Conservation (phyloP, 2,888 invertebrate genomes). For the Leptothorax acervorum region DNA sequence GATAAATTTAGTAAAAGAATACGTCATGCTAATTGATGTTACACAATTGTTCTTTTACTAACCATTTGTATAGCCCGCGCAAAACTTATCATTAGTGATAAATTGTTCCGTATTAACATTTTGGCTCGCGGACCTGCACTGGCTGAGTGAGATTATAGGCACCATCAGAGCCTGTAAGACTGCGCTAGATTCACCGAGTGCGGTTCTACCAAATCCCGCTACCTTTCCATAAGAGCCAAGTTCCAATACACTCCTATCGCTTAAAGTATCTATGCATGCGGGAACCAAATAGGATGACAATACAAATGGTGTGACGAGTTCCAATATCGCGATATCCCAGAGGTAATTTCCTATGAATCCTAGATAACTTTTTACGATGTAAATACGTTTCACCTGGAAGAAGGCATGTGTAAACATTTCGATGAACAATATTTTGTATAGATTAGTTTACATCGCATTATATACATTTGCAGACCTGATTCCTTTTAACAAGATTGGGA, state of each 20-base stretch:
- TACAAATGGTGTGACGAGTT: conserved; percentile 73
- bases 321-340: conserved; percentile 81
- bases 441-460: background rate
- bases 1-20: background rate
- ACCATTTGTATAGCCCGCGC: conserved; percentile 85
- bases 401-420: background rate
- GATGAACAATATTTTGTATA: background rate
- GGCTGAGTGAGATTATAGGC: conserved; percentile 75
- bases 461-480: conserved; percentile 66
- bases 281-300: conserved; percentile 79
- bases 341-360: conserved; percentile 80
- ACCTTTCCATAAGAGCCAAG: conserved; percentile 80
- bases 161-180: conserved; percentile 79
- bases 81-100: conserved; percentile 83
- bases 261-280: conserved; percentile 78
- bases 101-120: conserved; percentile 71
- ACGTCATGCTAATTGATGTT: background rate
- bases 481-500: conserved; percentile 71
- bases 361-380: conserved; percentile 74
- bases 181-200: conserved; percentile 74
- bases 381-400: conserved; percentile 80
- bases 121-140: conserved; percentile 75
- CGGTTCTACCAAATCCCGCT: conserved; percentile 83
- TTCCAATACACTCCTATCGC: conserved; percentile 73
- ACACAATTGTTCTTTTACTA: conserved; percentile 54